These are phyloP conservation scores for Sturnira hondurensis DNA, from an alignment of 2,113 vertebrate species.

Conservation along the genomic window DNA sequence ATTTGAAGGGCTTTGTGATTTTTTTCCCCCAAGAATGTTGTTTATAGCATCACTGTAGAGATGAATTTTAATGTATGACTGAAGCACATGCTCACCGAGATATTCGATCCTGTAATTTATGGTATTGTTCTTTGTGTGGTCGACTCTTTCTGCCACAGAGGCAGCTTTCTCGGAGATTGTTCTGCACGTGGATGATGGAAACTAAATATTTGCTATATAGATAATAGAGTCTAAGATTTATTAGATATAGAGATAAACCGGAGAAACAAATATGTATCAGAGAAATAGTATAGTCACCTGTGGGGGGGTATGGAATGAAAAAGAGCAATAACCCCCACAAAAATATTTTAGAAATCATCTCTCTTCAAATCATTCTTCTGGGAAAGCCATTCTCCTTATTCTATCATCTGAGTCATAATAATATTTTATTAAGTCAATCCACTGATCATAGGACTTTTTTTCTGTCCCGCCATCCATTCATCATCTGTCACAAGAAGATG, in stretches of 20 bases:
- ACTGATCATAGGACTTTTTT: background rate
- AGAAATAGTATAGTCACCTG: background rate
- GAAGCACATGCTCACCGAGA: constrained; percentile 1
- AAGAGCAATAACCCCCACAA: background rate
- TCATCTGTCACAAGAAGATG: background rate
- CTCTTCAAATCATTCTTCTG: background rate
- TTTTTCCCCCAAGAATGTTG: constrained; percentile 33
- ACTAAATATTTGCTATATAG: background rate
- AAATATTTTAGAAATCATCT: background rate
- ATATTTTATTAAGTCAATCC: background rate
- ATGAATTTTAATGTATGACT: constrained; percentile 55
- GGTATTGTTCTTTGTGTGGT: constrained; percentile 40
- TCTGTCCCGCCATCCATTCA: background rate
- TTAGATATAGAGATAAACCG: background rate
- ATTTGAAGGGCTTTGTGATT: constrained; percentile 57
- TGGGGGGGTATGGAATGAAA: background rate
- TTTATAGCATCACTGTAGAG: constrained; percentile 27
- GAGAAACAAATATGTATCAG: background rate
- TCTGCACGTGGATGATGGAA: background rate
- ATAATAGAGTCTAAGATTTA: background rate
- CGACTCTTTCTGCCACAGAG: background rate
- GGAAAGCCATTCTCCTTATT: background rate
- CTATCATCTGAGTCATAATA: background rate
- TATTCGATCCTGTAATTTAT: constrained; percentile 39
- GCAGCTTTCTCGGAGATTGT: background rate